Base-by-base conservation (phyloP, 2,888 invertebrate species). In the Eristalis tenax region DNA sequence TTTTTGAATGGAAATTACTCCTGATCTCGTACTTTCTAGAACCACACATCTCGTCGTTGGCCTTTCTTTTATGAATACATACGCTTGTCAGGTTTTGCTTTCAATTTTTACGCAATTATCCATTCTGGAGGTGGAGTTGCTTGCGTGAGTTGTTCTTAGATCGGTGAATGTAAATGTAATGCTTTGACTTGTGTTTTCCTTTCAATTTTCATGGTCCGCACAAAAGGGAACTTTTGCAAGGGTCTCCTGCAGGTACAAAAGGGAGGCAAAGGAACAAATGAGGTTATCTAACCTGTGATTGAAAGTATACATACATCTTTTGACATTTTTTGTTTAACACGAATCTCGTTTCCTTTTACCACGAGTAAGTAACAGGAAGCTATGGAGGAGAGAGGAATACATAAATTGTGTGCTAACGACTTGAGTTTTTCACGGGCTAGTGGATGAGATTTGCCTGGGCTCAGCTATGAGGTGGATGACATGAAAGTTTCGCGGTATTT, bases 1-100 rank as follows among this genome's bases (percentile, higher is more conserved):
- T 61, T 65, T 65, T 77, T 74, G 22, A 61, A 83, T 78, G 74
- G 61, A 78, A 78, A 83, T 83, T 83, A 75, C 28, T 63, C 56
- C 66, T 22, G 65, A 73, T 78, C 68, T 73, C 68, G 71, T 56
- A 8, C 13, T 43, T 40, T 35, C n/a, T 32, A 8, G 50, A 50
- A 50, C 40, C 23, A 40, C 59, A 13, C 15, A 11, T 69, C 23
- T 28, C 18, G 6, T 64, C 22, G 15, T 56, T 22, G 35, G 61
- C 3, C 57, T 35, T 22, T 50, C 32, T 74, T 11, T 23, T 6
- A 43, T 43, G 43, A 18, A n/a, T n/a, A 43, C 56, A 38, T 13
- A 18, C 35, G n/a, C 32, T 35, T 43, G 43, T n/a, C 11, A 23
- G 57, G 57, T n/a, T 26, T 40, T 18, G 57, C 40, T 71, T 73